phyloP scores from a whole-genome alignment of 2,113 vertebrate genomes.

The Macroglossus sobrinus region DNA sequence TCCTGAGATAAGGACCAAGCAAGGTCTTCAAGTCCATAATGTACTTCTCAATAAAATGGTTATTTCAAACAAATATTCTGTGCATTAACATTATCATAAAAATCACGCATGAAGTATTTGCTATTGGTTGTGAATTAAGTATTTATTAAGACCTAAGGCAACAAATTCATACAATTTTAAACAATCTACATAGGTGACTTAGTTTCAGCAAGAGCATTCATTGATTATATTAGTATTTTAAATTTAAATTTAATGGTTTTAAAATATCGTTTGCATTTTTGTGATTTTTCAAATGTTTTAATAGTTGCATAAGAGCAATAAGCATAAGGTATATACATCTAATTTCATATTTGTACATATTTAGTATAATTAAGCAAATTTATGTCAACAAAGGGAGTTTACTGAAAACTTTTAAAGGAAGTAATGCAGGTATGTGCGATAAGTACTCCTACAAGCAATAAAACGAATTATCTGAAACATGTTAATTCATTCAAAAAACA shows the following conservation, averaged over 20 bases:
- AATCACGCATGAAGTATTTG: too few relatives aligned
- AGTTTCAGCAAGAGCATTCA: background rate
- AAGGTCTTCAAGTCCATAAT: background rate
- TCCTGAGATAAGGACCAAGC: background rate
- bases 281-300: slow-evolving; percentile 30
- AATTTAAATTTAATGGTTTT: background rate
- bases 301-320: background rate
- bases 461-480: background rate
- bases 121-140: background rate
- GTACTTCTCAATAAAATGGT: background rate
- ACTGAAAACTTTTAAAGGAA: background rate
- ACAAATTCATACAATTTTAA: background rate
- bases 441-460: background rate
- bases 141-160: background rate
- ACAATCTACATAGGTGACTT: background rate
- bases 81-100: background rate
- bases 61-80: background rate
- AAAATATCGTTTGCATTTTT: background rate
- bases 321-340: background rate
- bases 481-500: background rate
- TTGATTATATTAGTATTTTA: background rate
- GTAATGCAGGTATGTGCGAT: background rate
- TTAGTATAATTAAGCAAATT: background rate
- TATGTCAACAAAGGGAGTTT: background rate
- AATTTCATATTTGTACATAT: background rate